These are phyloP conservation scores for Lytechinus pictus DNA, from an alignment of 35 echinoderm and acorn worm genomes.

Conservation along the genomic window DNA sequence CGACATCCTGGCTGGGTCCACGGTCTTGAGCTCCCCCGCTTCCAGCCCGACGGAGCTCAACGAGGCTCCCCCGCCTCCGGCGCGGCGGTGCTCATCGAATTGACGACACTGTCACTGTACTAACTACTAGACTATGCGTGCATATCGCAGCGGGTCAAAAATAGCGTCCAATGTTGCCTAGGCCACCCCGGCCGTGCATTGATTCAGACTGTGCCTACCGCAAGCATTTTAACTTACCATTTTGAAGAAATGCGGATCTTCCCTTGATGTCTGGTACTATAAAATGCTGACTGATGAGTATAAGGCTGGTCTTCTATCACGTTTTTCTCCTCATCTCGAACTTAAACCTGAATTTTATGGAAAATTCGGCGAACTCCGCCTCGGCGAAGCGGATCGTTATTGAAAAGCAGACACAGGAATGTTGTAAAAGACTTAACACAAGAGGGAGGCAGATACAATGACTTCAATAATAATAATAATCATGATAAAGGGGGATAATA, in stretches of 20 bases:
- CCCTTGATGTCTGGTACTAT: neutral
- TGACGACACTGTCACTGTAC: no score
- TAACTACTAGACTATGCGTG: no score
- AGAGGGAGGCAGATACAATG: neutral
- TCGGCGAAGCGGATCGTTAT: neutral
- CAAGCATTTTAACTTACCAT: neutral
- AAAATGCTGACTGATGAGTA: neutral
- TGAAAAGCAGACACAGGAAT: neutral
- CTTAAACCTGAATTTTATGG: neutral
- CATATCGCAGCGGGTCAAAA: neutral
- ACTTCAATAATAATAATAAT: no score
- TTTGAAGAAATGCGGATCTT: neutral
- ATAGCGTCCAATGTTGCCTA: constrained; percentile 41
- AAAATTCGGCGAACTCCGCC: neutral
- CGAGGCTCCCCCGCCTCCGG: no score
- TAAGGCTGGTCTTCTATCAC: neutral
- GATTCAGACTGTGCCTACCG: neutral
- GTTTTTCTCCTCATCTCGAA: neutral
- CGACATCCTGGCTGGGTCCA: neutral
- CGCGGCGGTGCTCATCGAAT: no score
- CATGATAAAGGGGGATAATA: no score
- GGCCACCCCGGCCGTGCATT: neutral
- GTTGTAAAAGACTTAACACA: neutral
- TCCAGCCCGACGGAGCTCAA: neutral
- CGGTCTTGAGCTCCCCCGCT: neutral